Evolutionary conservation across 1,140 invertebrate species (phyloP), one percentile per base, ranked within the genome.

Genomic region (Magallana angulata): DNA sequence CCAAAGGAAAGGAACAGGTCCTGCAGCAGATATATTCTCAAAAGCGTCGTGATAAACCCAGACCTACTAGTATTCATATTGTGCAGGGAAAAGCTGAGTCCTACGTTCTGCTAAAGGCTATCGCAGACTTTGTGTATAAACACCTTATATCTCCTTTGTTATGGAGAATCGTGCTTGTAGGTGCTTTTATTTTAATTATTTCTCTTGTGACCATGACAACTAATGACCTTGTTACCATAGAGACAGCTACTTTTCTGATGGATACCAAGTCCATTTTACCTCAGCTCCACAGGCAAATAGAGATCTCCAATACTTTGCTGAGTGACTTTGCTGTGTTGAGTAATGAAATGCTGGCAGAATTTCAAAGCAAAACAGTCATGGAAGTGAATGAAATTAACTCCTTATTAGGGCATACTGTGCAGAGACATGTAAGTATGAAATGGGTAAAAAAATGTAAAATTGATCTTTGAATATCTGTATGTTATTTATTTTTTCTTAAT

Each of bases 1-100:
- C 91, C 1, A 92, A 92, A 59, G 88, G 89, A 7, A 93, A 91
- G 85, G 91, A 93, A 71, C 92, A 94, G 48, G 93, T 94, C 85
- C 87, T 94, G 76, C 90, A 89, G 5, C 91, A 94, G 85, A 92
- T 94, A 84, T 92, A 91, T 90, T 86, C 90, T 24, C 90, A 93
- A 71, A 93, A 92, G 87, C 91, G 91, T 87, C 83, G 81, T 18
- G 81, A 90, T 16, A 92, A 90, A 59, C 89, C 87, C 14, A 88
- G 57, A 57, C 85, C 89, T 9, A 80, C 62, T 64, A 14, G 18
- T 3, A 57, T 82, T n/a, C 82, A 57, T 58, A 8, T 16, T 24
- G 24, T 60, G 82, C 59, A 59, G 14, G 58, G 60, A 8, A 84
- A 84, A 48, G 12, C n/a, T 0, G 18, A 82, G 9, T 82, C 57